Base-by-base conservation (phyloP, 1,140 invertebrate species). In the Trachymyrmex septentrionalis region DNA sequence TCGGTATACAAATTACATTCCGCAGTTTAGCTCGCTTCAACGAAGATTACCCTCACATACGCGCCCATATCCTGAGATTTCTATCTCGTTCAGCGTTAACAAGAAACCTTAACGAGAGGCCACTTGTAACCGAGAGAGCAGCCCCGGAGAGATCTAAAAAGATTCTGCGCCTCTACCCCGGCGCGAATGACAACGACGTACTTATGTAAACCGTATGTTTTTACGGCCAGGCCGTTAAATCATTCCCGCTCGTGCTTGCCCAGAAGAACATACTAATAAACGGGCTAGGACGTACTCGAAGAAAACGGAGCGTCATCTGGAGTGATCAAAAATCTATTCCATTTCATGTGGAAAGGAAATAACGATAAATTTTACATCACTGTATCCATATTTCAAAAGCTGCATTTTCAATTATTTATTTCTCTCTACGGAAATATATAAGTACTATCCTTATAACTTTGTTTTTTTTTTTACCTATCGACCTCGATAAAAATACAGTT, bases 151-250 rank as follows among this genome's bases (percentile, higher is more conserved):
- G 86, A 64, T 61, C 75, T 59, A 87, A 86, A 88, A 88, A 90
- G 80, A 86, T 88, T 84, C 64, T 87, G 77, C 76, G 63, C 50
- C 86, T 78, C 87, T 48, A 34, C 87, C 73, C 57, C 24, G 64
- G 73, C 69, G 73, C 71, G 92, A 90, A 92, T 92, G 90, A 92
- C 92, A 90, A 92, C 85, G 90, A 88, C 81, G 90, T 92, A 89
- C 90, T 92, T 92, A 91, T 92, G 91, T 91, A 91, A 92, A 92
- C 90, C 90, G 87, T 85, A 82, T 88, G 90, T 92, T 92, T 88
- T 91, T 88, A 89, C 63, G 50, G 10, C n/a, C 53, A 16, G 57
- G 61, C 67, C 90, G 85, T 90, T 92, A 92, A 92, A 92, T 92
- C 91, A 92, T 91, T 91, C 92, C 82, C 86, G 34, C 75, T 55